Evolutionary conservation across 2,888 invertebrate genomes (phyloP).

Genomic region (Odontocerum albicorne): DNA sequence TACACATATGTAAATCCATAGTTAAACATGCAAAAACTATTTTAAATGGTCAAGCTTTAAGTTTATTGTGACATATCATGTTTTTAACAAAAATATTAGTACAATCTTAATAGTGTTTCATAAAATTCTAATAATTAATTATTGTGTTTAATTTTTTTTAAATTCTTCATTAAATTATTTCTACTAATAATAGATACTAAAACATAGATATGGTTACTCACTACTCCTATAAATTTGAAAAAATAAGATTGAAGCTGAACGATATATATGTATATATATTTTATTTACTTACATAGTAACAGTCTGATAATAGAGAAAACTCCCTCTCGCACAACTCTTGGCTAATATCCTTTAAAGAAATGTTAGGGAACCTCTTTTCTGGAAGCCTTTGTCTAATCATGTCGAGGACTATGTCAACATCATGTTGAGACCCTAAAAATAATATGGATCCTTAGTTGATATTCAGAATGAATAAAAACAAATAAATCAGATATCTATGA

Average conservation of each 20-base stretch:
- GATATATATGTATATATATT: not conserved
- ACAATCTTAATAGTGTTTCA: too few relatives aligned
- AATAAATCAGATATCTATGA: not conserved
- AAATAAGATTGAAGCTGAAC: not conserved
- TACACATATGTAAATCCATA: too few relatives aligned
- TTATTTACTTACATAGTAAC: slow-evolving; percentile 56
- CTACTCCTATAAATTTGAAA: too few relatives aligned
- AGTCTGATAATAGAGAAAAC: slow-evolving; percentile 57
- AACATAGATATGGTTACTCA: too few relatives aligned
- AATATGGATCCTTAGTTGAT: not conserved
- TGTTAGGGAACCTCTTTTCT: slow-evolving; percentile 73
- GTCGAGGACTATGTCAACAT: slow-evolving; percentile 80
- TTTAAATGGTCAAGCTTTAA: too few relatives aligned
- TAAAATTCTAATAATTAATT: too few relatives aligned
- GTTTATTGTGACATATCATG: too few relatives aligned
- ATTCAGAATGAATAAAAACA: not conserved
- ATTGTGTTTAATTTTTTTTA: too few relatives aligned
- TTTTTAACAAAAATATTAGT: too few relatives aligned
- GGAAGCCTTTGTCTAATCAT: slow-evolving; percentile 88
- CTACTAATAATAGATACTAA: too few relatives aligned
- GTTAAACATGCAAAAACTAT: too few relatives aligned
- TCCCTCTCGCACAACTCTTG: slow-evolving; percentile 56
- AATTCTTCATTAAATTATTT: too few relatives aligned
- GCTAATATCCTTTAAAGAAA: slow-evolving; percentile 68
- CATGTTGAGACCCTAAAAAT: slow-evolving; percentile 66